Evolutionary conservation across 2,888 invertebrate species (phyloP), one percentile per base, ranked within the genome.

Genomic region (Pachliopta kotzebuea): DNA sequence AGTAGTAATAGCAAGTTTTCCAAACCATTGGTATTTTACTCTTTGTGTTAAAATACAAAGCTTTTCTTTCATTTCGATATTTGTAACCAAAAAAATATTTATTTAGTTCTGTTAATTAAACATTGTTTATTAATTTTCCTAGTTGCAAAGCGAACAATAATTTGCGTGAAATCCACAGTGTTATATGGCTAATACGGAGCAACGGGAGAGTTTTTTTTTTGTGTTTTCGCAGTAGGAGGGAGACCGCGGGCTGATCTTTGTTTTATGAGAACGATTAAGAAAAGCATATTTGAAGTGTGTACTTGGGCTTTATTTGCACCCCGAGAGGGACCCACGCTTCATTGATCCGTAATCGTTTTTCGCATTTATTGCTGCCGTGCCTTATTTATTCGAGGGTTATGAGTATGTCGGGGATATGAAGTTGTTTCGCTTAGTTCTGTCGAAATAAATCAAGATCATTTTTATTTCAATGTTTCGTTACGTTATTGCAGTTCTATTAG

Each of bases 241-340:
- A 85, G 89, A 83, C 82, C 79, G 80, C 76, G 78, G 75, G 78
- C 84, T 90, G 90, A 90, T 90, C 91, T 91, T 90, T 91, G 91
- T 91, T 91, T 91, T 91, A 91, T 89, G 91, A 90, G 91, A 90
- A 90, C 91, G 91, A 91, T 91, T 91, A 91, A 91, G 91, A 91
- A 91, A 91, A 90, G 90, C 91, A 91, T 91, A 91, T 91, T 91
- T 90, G 90, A 88, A 91, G 91, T 91, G 90, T 90, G 88, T 89
- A 90, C 88, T 89, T 85, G 79, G 79, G 87, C 85, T 86, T 89
- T 91, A 90, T 90, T 90, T 90, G 88, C 86, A 83, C 86, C 84
- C 84, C 81, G 77, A 83, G 86, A 86, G 90, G 90, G 87, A 86
- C 78, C 78, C 78, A 85, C 83, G 91, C 90, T 88, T 90, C 91